Evolutionary conservation across 2,113 vertebrate species (phyloP).

Genomic region (Myotis yumanensis): DNA sequence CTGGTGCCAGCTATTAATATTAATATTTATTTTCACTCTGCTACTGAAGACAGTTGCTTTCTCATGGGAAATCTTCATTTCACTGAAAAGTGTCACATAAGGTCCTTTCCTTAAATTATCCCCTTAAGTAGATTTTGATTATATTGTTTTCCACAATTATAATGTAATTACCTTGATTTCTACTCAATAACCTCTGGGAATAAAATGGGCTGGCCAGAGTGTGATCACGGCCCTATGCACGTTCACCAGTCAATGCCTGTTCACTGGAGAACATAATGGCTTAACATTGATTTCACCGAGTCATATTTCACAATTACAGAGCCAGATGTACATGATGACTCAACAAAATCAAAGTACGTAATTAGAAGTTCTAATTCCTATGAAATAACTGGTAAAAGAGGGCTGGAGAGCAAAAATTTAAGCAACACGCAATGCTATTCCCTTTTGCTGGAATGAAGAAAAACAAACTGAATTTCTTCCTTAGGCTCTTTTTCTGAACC

Average conservation of each 20-base stretch:
- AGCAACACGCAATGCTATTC: neutral
- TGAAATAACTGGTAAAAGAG: neutral
- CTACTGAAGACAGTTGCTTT: conserved; percentile 37
- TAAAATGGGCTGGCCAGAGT: neutral
- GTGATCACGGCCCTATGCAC: neutral
- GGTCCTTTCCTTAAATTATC: conserved; percentile 15
- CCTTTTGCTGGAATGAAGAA: neutral
- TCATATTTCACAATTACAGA: neutral
- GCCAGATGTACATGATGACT: neutral
- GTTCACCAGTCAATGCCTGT: neutral
- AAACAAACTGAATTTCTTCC: neutral
- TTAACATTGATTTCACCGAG: neutral
- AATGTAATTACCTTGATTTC: conserved; percentile 35
- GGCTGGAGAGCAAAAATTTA: neutral
- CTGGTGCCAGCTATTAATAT: conserved; percentile 46
- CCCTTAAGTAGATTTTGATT: conserved; percentile 12
- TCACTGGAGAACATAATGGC: neutral
- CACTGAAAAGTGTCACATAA: conserved; percentile 46
- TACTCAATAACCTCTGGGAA: neutral
- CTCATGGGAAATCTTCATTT: conserved; percentile 63
- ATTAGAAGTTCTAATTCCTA: neutral
- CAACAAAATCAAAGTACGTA: neutral
- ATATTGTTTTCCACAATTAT: conserved; percentile 21
- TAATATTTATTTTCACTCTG: conserved; percentile 58
- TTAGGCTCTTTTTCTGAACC: neutral